Evolutionary conservation across 2,797 vertebrate genomes (phyloP).

Genomic region (Sebastes cheni): DNA sequence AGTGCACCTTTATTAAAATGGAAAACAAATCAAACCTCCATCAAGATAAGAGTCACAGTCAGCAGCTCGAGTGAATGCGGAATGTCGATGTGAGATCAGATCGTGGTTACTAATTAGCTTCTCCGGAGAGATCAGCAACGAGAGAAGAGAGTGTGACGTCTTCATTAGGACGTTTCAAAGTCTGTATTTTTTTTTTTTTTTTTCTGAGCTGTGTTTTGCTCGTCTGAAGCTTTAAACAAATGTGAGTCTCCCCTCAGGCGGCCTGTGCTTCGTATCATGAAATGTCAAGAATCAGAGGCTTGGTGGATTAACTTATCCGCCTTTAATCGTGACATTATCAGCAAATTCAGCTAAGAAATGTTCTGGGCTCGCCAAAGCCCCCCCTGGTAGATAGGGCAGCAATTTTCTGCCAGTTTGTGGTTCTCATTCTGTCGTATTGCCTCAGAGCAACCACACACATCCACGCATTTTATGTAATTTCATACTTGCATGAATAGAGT

Average conservation of each 20-base stretch:
- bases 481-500: slow-evolving; percentile 29
- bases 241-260: slow-evolving; percentile 48
- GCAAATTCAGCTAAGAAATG: slow-evolving; percentile 55
- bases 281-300: slow-evolving; percentile 67
- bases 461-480: slow-evolving; percentile 39
- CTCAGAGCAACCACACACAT: slow-evolving; percentile 30
- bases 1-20: slow-evolving; percentile 52
- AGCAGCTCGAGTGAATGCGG: slow-evolving; percentile 29
- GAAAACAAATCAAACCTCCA: slow-evolving; percentile 52
- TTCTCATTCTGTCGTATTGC: slow-evolving; percentile 26
- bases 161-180: slow-evolving; percentile 58
- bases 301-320: slow-evolving; percentile 69
- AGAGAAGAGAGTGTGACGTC: slow-evolving; percentile 51
- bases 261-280: slow-evolving; percentile 51
- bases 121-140: slow-evolving; percentile 23
- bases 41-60: slow-evolving; percentile 27
- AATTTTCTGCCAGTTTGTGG: slow-evolving; percentile 41
- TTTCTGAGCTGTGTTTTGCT: slow-evolving; percentile 26
- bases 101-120: slow-evolving; percentile 57
- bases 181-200: slow-evolving; percentile 1
- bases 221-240: slow-evolving; percentile 45
- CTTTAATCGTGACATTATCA: slow-evolving; percentile 69
- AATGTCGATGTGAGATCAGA: slow-evolving; percentile 42
- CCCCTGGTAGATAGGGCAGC: slow-evolving; percentile 33
- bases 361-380: slow-evolving; percentile 33